Evolutionary conservation across 2,888 invertebrate species (phyloP).

Genomic region (Mythimna albipuncta): DNA sequence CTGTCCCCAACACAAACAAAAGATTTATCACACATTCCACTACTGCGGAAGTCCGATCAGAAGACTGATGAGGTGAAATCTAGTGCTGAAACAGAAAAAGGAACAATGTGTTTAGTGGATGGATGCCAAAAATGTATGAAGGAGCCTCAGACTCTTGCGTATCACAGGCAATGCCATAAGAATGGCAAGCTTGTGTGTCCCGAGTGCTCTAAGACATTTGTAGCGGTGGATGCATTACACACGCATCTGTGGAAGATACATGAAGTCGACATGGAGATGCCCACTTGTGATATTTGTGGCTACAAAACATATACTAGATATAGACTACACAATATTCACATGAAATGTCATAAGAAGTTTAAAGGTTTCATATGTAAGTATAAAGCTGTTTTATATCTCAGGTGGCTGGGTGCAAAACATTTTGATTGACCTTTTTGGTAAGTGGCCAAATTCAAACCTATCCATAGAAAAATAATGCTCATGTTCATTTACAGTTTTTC

Average conservation of each 20-base stretch:
- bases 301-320: conserved; percentile 94
- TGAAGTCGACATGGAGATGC: conserved; percentile 94
- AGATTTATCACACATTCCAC: conserved; percentile 67
- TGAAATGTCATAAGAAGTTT: conserved; percentile 93
- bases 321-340: conserved; percentile 93
- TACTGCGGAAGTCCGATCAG: conserved; percentile 69
- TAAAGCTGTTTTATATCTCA: not conserved
- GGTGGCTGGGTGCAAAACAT: not conserved
- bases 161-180: conserved; percentile 92
- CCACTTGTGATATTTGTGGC: conserved; percentile 93
- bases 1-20: conserved; percentile 66
- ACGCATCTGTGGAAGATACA: conserved; percentile 95
- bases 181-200: conserved; percentile 90
- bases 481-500: no score
- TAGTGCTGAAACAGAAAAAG: conserved; percentile 65
- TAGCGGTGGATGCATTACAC: conserved; percentile 93
- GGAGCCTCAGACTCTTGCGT: conserved; percentile 90
- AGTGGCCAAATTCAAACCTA: no score
- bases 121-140: conserved; percentile 91
- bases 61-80: conserved; percentile 56
- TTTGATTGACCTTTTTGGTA: not conserved
- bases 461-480: no score
- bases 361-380: conserved; percentile 91
- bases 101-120: conserved; percentile 87
- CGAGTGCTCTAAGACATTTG: conserved; percentile 91